Conservation (phyloP, 53 echinoderm and acorn worm species). For the Zoroaster sp. region DNA sequence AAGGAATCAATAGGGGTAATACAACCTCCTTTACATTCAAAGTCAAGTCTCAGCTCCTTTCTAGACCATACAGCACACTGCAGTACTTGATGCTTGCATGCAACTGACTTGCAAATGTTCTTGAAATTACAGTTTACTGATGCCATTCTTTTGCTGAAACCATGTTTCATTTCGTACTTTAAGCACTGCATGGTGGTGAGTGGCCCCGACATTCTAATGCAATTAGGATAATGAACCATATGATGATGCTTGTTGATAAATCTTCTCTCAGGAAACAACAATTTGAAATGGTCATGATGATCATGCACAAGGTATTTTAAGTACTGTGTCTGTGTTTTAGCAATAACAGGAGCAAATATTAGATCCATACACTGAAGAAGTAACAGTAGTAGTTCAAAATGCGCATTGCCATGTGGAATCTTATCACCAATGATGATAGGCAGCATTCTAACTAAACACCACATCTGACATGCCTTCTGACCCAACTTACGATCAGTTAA, state of each 20-base stretch:
- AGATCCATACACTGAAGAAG: constrained; percentile 63
- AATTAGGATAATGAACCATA: constrained; percentile 65
- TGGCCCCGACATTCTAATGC: constrained; percentile 61
- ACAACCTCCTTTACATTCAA: too few species aligned
- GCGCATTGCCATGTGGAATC: constrained; percentile 26
- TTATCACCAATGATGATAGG: constrained; percentile 62
- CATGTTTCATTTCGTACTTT: constrained; percentile 70
- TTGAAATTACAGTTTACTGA: constrained; percentile 26
- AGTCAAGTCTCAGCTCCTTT: not conserved
- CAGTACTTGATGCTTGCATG: constrained; percentile 61
- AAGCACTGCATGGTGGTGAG: constrained; percentile 60
- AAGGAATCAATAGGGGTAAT: not conserved
- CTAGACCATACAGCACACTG: constrained; percentile 23
- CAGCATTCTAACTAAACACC: constrained; percentile 63
- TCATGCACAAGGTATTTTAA: constrained; percentile 52
- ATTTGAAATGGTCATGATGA: constrained; percentile 12
- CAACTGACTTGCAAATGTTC: constrained; percentile 54
- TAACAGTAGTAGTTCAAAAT: constrained; percentile 53
- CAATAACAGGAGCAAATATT: constrained; percentile 50
- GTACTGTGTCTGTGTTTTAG: not conserved
- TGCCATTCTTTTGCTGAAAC: constrained; percentile 51
- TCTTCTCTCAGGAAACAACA: constrained; percentile 44
- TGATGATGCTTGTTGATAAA: constrained; percentile 72
- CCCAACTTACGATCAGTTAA: constrained; percentile 62
- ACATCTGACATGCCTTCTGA: constrained; percentile 75